Evolutionary conservation across 2,888 invertebrate species (phyloP).

Genomic region (Cistogaster globosa): DNA sequence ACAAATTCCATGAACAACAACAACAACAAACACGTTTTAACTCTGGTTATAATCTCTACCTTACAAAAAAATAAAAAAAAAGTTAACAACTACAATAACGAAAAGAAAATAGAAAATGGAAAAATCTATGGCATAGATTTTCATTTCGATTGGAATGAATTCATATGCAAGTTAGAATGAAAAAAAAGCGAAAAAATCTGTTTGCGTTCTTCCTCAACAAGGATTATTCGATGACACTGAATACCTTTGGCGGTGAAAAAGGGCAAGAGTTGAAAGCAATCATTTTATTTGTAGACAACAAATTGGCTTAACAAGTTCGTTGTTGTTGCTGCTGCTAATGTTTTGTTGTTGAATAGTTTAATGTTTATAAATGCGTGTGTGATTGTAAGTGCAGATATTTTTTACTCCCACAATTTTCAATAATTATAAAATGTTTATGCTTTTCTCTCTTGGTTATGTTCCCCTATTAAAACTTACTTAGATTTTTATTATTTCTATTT

Average conservation of each 20-base stretch:
- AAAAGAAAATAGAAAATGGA: slow-evolving; percentile 46
- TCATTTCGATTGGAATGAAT: slow-evolving; percentile 69
- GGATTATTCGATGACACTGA: slow-evolving; percentile 38
- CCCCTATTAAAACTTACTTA: background rate
- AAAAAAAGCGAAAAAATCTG: slow-evolving; percentile 14
- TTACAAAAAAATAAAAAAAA: slow-evolving; percentile 3
- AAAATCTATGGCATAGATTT: slow-evolving; percentile 65
- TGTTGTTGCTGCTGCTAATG: slow-evolving; percentile 11
- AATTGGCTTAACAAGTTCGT: slow-evolving; percentile 61
- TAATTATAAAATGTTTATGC: background rate
- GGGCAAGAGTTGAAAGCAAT: slow-evolving; percentile 56
- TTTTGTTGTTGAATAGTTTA: background rate
- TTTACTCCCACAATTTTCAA: too few relatives aligned
- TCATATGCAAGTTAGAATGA: slow-evolving; percentile 57
- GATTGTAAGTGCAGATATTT: too few relatives aligned
- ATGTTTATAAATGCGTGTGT: background rate
- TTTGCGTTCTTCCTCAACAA: slow-evolving; percentile 9
- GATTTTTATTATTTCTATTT: slow-evolving; percentile 2
- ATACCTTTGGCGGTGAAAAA: slow-evolving; percentile 10
- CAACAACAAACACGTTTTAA: slow-evolving; percentile 38
- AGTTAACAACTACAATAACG: background rate
- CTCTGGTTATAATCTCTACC: slow-evolving; percentile 52
- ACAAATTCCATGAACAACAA: slow-evolving; percentile 40
- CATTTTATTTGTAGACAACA: slow-evolving; percentile 62
- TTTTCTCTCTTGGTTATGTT: background rate